Conservation (phyloP, 2,888 invertebrate species). For the Lumbricus terrestris region DNA sequence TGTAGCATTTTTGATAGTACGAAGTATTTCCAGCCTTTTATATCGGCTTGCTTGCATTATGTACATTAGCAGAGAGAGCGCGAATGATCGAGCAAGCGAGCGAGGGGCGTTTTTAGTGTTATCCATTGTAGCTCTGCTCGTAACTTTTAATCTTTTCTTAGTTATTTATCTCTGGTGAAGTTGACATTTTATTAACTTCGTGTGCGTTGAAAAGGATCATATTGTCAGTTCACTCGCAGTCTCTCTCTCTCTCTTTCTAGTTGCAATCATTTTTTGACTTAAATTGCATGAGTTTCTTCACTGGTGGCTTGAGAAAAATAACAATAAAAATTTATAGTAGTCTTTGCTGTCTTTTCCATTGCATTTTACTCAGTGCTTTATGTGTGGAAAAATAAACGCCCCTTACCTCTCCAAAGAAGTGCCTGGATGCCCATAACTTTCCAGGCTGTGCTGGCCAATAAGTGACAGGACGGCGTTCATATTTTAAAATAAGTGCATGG, state of each 20-base stretch:
- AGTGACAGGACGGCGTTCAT: no score
- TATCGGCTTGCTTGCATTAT: not conserved
- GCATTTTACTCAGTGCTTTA: not conserved
- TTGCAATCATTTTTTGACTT: slow-evolving; percentile 3
- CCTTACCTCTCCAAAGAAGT: no score
- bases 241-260: not conserved
- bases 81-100: not conserved
- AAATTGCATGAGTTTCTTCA: not conserved
- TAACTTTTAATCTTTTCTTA: not conserved
- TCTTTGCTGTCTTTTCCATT: not conserved
- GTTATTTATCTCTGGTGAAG: not conserved
- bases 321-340: not conserved
- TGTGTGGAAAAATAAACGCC: no score
- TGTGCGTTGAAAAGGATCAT: not conserved
- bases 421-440: no score
- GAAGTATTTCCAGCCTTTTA: not conserved
- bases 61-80: not conserved
- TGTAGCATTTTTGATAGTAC: not conserved
- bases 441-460: no score
- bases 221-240: not conserved
- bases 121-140: slow-evolving; percentile 3
- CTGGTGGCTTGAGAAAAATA: not conserved
- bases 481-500: no score
- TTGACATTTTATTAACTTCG: not conserved
- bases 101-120: not conserved